Evolutionary conservation across 2,797 vertebrate species (phyloP).

Genomic region (Enteromius argenteus): DNA sequence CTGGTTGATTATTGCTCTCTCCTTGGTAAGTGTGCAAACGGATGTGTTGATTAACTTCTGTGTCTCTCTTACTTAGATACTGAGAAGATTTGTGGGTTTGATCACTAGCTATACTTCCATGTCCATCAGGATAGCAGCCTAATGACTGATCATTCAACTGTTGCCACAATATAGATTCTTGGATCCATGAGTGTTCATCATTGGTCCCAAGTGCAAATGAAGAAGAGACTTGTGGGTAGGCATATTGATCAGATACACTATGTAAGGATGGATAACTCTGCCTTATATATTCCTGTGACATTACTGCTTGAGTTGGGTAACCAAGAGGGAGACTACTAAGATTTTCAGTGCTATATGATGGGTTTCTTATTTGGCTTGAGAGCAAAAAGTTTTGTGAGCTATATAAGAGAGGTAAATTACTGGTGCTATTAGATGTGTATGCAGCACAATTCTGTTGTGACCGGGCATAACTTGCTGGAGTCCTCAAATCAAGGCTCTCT

Average conservation of each 20-base stretch:
- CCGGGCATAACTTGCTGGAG: constrained; percentile 73
- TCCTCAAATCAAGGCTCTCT: constrained; percentile 80
- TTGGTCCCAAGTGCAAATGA: constrained; percentile 64
- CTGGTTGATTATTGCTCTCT: constrained; percentile 59
- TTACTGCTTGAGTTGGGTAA: constrained; percentile 53
- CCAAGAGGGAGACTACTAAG: constrained; percentile 64
- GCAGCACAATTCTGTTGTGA: constrained; percentile 69
- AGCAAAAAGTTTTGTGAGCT: constrained; percentile 63
- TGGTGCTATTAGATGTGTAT: constrained; percentile 72
- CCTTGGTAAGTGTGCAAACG: constrained; percentile 60
- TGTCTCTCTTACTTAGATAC: constrained; percentile 61
- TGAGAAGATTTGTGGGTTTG: constrained; percentile 56
- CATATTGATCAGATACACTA: constrained; percentile 58
- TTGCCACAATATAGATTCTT: constrained; percentile 78
- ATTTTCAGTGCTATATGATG: constrained; percentile 72
- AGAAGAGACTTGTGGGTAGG: constrained; percentile 61
- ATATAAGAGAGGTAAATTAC: constrained; percentile 70
- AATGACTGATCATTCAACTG: constrained; percentile 75
- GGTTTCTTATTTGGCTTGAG: constrained; percentile 56
- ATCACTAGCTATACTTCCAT: constrained; percentile 60
- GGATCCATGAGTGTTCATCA: constrained; percentile 79
- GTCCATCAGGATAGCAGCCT: constrained; percentile 62
- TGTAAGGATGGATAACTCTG: constrained; percentile 68
- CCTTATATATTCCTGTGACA: constrained; percentile 61
- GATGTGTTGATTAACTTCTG: constrained; percentile 56